Base-by-base conservation (phyloP, 2,888 invertebrate genomes). In the Oxycera nigricornis region DNA sequence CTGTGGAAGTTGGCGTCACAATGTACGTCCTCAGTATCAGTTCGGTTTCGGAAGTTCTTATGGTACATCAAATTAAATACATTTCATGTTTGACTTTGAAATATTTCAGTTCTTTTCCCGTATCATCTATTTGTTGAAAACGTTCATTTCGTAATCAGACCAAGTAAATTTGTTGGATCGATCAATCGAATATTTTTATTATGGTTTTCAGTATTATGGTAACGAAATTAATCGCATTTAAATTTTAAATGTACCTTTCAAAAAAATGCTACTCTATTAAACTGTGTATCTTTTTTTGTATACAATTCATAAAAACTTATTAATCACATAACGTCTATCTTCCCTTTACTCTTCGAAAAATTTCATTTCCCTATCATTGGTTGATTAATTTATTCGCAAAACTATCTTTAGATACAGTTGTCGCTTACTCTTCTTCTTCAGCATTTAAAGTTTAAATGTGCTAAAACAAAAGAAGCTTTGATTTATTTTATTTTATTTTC, bases 11-110 rank as follows among this genome's bases (percentile, higher is more conserved):
- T 87, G 95, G 96, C 87, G 95, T 97, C 89, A 96, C 96, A 89
- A 95, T 97, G 93, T 96, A 95, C 91, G 96, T 97, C 89, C 93
- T 96, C 89, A 95, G 95, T 90, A 97, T 97, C 92, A 95, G 95
- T 90, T 95, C 96, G 88, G 94, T 97, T 88, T 96, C 96, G 88
- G 97, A 97, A 92, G 96, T 96, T 88, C 93, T 95, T 91, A 97
- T 96, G 96, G 96, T 96, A 93, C 88, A 88, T 87, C 86, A 68
- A 73, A 39, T 61, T 52, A 20, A 65, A 41, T 39, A 52, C 11
- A 52, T 52, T 70, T 72, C 77, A 77, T 77, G 76, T 77, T 78
- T 46, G 31, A 41, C 57, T 74, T 68, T 77, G 30, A 59, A 59
- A 17, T 59, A 26, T 59, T 59, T 61, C 35, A 31, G 30, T 31